phyloP scores from a whole-genome alignment of 2,888 invertebrate species.

The Fragum whitleyi region DNA sequence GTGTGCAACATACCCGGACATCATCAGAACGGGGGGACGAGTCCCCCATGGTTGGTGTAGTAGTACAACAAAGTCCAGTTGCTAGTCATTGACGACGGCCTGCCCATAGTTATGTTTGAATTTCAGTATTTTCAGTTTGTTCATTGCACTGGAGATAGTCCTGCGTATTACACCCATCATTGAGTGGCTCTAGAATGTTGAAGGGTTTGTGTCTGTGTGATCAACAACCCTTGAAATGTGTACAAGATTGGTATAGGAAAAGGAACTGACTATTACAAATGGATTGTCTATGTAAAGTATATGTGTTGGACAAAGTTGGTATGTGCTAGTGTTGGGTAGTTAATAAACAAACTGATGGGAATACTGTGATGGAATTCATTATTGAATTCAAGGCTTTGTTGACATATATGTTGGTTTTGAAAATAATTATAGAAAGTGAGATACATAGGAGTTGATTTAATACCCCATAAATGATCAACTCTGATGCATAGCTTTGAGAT shows the following conservation, averaged over 20 bases:
- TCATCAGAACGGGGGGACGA: constrained; percentile 87
- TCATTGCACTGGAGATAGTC: constrained; percentile 13
- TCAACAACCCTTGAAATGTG: too few species aligned
- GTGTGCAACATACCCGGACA: constrained; percentile 69
- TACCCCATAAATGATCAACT: too few species aligned
- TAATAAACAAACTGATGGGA: not conserved
- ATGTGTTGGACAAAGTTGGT: too few species aligned
- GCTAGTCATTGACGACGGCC: constrained; percentile 90
- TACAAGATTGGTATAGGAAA: too few species aligned
- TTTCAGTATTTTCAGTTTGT: constrained; percentile 28
- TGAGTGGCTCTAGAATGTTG: not conserved
- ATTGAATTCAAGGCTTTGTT: not conserved
- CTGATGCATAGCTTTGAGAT: too few species aligned
- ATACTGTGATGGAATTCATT: not conserved
- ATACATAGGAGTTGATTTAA: too few species aligned
- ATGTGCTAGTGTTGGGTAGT: too few species aligned
- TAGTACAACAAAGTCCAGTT: constrained; percentile 96
- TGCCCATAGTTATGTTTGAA: constrained; percentile 52
- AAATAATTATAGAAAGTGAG: not conserved
- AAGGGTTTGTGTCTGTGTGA: not conserved
- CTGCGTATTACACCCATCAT: not conserved
- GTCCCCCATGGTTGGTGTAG: constrained; percentile 94
- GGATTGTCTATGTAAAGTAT: too few species aligned
- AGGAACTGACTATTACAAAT: not conserved
- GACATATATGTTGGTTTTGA: not conserved